phyloP scores from a whole-genome alignment of 1,140 invertebrate genomes.

The Drosophila nikananu region DNA sequence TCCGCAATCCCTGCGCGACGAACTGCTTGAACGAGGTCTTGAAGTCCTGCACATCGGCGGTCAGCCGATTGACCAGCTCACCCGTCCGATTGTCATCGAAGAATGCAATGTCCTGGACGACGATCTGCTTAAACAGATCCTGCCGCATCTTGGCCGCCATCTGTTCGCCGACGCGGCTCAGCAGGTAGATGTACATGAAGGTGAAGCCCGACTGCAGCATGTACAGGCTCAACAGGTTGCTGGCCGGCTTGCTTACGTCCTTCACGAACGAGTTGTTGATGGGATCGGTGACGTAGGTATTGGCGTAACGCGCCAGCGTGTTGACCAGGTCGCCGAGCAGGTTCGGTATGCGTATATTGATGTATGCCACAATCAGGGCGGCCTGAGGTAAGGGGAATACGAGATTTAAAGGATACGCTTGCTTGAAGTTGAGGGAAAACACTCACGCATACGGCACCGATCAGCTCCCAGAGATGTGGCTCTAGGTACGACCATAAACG shows the following conservation, averaged over 20 bases:
- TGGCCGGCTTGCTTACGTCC: conserved; percentile 89
- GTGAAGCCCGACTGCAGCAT: conserved; percentile 93
- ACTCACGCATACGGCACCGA: conserved; percentile 87
- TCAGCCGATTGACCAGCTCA: conserved; percentile 95
- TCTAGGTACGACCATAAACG: conserved; percentile 88
- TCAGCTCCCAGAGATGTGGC: conserved; percentile 87
- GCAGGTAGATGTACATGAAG: conserved; percentile 94
- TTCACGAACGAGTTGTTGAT: conserved; percentile 86
- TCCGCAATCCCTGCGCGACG: conserved; percentile 95
- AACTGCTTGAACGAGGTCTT: conserved; percentile 97
- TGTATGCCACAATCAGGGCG: conserved; percentile 91
- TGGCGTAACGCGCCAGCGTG: conserved; percentile 88
- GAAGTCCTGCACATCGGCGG: conserved; percentile 97
- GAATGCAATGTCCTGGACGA: conserved; percentile 95
- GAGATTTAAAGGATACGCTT: neutral
- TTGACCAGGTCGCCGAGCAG: conserved; percentile 92
- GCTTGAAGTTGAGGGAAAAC: too few relatives aligned
- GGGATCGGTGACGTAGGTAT: conserved; percentile 80
- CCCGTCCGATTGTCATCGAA: conserved; percentile 96
- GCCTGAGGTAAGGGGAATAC: conserved; percentile 87
- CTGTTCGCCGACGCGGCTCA: conserved; percentile 94
- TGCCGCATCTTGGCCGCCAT: conserved; percentile 92
- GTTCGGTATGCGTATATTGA: conserved; percentile 94
- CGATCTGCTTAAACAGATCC: conserved; percentile 93
- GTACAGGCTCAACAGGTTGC: conserved; percentile 89